phyloP scores from a whole-genome alignment of 2,113 vertebrate genomes.

The Tetraodon nigroviridis region DNA sequence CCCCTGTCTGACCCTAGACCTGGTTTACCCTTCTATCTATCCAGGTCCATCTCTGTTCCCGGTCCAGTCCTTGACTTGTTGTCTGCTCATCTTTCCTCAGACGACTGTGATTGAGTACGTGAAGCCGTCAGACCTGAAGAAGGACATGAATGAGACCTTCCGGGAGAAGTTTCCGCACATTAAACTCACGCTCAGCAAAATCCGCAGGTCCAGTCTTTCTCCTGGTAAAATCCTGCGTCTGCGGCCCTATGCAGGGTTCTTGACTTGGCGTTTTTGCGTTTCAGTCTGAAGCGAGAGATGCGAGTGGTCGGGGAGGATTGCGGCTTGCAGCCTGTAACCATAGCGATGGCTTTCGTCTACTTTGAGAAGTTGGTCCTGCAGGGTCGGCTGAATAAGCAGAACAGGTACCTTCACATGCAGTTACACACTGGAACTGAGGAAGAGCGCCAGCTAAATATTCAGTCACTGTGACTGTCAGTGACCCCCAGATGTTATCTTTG shows the following conservation, averaged over 20 bases:
- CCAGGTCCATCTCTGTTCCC: background rate
- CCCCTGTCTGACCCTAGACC: background rate
- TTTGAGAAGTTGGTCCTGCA: slow-evolving; percentile 97
- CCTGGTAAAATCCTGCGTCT: background rate
- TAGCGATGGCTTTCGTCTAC: slow-evolving; percentile 96
- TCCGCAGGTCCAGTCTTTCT: slow-evolving; percentile 82
- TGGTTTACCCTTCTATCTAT: background rate
- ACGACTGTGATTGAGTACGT: slow-evolving; percentile 98
- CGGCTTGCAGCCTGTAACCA: slow-evolving; percentile 84
- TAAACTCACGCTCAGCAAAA: slow-evolving; percentile 93
- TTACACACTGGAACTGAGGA: background rate
- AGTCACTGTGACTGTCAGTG: background rate
- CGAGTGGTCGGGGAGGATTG: slow-evolving; percentile 84
- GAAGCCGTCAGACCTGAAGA: slow-evolving; percentile 95
- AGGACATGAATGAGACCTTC: slow-evolving; percentile 99
- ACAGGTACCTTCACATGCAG: slow-evolving; percentile 58
- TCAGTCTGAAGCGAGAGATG: slow-evolving; percentile 94
- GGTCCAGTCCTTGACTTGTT: background rate
- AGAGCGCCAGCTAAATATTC: background rate
- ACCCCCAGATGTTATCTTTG: too few species aligned
- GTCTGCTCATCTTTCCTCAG: slow-evolving; percentile 59
- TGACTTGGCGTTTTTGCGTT: background rate
- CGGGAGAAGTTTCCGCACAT: slow-evolving; percentile 96
- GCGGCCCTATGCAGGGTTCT: background rate
- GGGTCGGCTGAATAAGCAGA: slow-evolving; percentile 94